Evolutionary conservation across 2,888 invertebrate species (phyloP).

Genomic region (Pristionchus maxplancki): DNA sequence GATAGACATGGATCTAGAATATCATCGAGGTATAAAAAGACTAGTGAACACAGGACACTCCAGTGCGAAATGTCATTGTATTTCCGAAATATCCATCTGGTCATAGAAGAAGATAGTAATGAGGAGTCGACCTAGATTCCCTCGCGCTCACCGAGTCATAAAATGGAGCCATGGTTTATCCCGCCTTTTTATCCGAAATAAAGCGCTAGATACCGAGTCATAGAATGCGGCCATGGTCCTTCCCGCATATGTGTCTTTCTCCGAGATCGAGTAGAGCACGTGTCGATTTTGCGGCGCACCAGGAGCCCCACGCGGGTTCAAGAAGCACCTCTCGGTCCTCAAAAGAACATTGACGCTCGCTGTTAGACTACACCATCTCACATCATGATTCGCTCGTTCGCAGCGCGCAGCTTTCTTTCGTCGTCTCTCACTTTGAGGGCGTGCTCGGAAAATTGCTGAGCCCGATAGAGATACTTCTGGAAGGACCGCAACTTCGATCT

Average conservation of each 20-base stretch:
- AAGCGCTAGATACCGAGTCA: conserved; percentile 43
- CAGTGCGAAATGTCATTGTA: too few species aligned
- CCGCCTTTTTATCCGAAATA: neutral
- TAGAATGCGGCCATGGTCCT: conserved; percentile 46
- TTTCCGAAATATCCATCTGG: too few species aligned
- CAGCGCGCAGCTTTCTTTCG: conserved; percentile 58
- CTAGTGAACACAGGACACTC: neutral
- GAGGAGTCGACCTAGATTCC: too few species aligned
- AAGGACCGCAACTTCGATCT: neutral
- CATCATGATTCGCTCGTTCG: conserved; percentile 67
- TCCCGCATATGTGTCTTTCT: conserved; percentile 35
- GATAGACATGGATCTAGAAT: conserved; percentile 19
- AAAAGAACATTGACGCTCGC: too few species aligned
- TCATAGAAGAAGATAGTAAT: too few species aligned
- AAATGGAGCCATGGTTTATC: neutral
- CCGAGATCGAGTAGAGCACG: conserved; percentile 71
- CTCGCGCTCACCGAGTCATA: neutral
- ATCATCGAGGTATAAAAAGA: neutral
- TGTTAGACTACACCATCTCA: too few species aligned
- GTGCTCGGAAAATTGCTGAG: neutral
- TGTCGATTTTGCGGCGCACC: conserved; percentile 62
- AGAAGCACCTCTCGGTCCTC: conserved; percentile 74
- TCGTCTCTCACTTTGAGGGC: conserved; percentile 51
- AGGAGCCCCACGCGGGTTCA: conserved; percentile 77
- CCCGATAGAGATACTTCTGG: neutral